phyloP scores from a whole-genome alignment of 2,888 invertebrate species.

The Taenaris catops region DNA sequence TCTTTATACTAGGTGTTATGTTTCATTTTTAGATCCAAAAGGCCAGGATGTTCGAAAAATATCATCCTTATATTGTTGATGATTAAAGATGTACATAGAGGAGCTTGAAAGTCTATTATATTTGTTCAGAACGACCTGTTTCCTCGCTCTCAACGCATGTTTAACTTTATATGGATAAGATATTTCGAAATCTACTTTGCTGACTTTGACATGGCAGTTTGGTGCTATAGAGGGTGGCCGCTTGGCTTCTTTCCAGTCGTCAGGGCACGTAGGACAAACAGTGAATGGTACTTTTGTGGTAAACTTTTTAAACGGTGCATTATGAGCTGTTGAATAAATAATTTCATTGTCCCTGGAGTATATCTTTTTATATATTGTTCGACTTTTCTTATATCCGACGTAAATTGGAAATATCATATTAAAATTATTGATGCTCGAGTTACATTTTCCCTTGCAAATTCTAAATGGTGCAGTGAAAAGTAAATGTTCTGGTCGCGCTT shows the following conservation, averaged over 20 bases:
- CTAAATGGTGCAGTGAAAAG: constrained; percentile 60
- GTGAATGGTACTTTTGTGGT: constrained; percentile 30
- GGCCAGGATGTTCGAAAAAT: constrained; percentile 1
- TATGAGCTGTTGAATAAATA: constrained; percentile 21
- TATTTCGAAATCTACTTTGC: constrained; percentile 13
- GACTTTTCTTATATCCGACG: constrained; percentile 37
- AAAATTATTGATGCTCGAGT: constrained; percentile 29
- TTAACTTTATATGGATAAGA: constrained; percentile 5
- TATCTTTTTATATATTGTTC: constrained; percentile 26
- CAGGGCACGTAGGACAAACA: constrained; percentile 19
- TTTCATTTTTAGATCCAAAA: background rate
- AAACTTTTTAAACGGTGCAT: constrained; percentile 38
- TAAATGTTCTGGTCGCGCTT: constrained; percentile 35
- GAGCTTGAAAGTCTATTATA: background rate
- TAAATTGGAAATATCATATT: constrained; percentile 48
- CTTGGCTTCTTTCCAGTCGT: background rate
- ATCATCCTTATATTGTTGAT: background rate
- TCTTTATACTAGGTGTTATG: too few relatives aligned
- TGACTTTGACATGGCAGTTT: constrained; percentile 17
- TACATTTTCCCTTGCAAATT: constrained; percentile 41
- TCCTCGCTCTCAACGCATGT: background rate
- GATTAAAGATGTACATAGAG: too few relatives aligned
- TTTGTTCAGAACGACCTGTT: background rate
- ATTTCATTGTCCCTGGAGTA: constrained; percentile 33
- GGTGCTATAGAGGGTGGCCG: constrained; percentile 2